Percentiles rank a stretch among this genome's conserved stretches.
Evolutionary conservation across 2,888 invertebrate species (phyloP).

Genomic region (Odontocolon sp.): DNA sequence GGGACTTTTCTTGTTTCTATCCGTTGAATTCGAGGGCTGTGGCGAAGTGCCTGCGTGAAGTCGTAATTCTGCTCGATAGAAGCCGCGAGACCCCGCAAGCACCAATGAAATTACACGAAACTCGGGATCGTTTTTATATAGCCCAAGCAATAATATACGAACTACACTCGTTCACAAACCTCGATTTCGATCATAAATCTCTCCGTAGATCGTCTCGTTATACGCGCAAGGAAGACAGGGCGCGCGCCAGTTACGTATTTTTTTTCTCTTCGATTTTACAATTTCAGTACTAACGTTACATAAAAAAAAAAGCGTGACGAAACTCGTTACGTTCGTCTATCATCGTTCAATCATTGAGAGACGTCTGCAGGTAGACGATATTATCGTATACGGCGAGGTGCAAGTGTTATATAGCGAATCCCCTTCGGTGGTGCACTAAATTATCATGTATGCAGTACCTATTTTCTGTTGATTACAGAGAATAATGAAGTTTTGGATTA

Average conservation of each 20-base stretch:
- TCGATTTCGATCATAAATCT: conserved; percentile 58
- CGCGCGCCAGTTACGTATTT: conserved; percentile 44
- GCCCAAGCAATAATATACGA: conserved; percentile 1
- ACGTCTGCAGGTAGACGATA: conserved; percentile 21
- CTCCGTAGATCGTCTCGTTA: conserved; percentile 34
- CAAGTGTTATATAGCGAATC: background rate
- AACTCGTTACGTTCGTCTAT: conserved; percentile 30
- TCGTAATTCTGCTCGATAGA: conserved; percentile 35
- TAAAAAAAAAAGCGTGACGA: conserved; percentile 58
- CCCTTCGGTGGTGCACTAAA: conserved; percentile 29
- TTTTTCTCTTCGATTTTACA: conserved; percentile 44
- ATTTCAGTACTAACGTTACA: conserved; percentile 61
- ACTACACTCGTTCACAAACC: conserved; percentile 35
- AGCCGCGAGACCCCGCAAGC: conserved; percentile 23
- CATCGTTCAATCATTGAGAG: conserved; percentile 31
- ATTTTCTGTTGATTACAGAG: conserved; percentile 49
- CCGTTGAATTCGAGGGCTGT: conserved; percentile 11
- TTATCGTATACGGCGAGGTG: background rate
- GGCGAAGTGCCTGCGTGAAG: conserved; percentile 12
- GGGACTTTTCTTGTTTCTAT: conserved; percentile 15
- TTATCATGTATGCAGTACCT: conserved; percentile 21
- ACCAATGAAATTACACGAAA: conserved; percentile 43
- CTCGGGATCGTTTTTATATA: conserved; percentile 18
- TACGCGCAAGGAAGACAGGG: conserved; percentile 48
- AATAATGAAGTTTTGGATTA: conserved; percentile 39